Base-by-base conservation (phyloP, 23 tunicate species). In the Corella eumyota region DNA sequence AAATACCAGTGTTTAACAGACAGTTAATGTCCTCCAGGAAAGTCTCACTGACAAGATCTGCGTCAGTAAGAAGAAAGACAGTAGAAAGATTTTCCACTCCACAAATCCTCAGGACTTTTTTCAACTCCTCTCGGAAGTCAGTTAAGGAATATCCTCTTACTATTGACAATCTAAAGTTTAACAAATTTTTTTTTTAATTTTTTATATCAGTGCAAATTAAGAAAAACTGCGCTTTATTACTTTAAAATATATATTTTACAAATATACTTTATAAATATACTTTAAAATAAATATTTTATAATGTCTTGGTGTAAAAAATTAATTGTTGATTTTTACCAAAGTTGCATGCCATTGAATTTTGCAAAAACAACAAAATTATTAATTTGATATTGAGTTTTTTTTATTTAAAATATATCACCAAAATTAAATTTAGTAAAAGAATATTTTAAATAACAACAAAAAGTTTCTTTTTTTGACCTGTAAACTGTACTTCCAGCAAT, bases 1-100 rank as follows among this genome's bases (percentile, higher is more conserved):
- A 77, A 54, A 31, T 62, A 78, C 96, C 96, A 32, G 96, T 79
- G 77, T 88, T 88, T 47, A 88, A 60, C 44, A 88, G 62, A 64
- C 96, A 79, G 68, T 78, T 88, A 15, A 88, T 73, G 46, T 88
- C 96, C 64, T 88, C 96, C 72, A 88, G 78, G 38, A 88, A 72
- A 46, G 73, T 61, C 37, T 88, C 96, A 46, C 85, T 64, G 23
- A 88, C 96, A 65, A 86, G 68, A 38, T 88, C 96, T 6, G 96
- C 85, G 62, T 88, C 96, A 30, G 88, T 88, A 31, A 88, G 71
- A 1, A 88, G 73, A 32, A 88, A 73, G 23, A 88, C 96, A 34
- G 81, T 73, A 2, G 87, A 77, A 21, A 9, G 34, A 45, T 88
- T 73, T 1, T 61, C 36, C 2, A 88, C 81, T 60, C 96, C 96